Base-by-base conservation (phyloP, 2,797 vertebrate genomes). In the Rhinophrynus dorsalis region DNA sequence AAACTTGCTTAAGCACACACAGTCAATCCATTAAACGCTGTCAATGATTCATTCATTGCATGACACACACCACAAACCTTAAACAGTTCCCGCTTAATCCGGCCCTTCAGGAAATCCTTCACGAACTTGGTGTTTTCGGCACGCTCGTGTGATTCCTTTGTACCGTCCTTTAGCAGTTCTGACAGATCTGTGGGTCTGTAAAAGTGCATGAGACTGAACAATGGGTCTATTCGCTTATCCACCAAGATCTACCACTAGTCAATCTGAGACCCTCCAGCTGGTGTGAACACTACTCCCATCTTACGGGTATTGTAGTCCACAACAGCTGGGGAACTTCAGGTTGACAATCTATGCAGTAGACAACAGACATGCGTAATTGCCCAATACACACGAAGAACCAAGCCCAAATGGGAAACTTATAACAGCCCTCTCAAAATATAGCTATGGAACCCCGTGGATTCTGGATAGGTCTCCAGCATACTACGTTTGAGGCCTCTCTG, bases 91-190 rank as follows among this genome's bases (percentile, higher is more conserved):
- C 88, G 91, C 70, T 86, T 89, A 76, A 99, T 98, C 38, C 85
- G 91, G 11, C 97, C 97, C 75, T 84, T 93, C 63, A 99, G 90
- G 79, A 98, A 99, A 73, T 98, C 95, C 82, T 97, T 98, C 71
- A 99, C 97, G 75, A 99, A 99, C 78, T 92, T 91, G 0, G 94
- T 94, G 82, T 95, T 98, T 82, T 98, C 95, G 0, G 97, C 97
- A 60, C 88, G 92, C 76, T 96, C 93, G 0, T 99, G 97, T 18
- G 96, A 92, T 29, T 96, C 94, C 77, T 96, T 98, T 1, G 97
- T 99, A 20, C 96, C 96, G 62, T 93, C 94, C 71, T 95, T 95
- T 73, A 99, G 85, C 84, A 98, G 81, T 83, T 99, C 96, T 0
- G 95, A 99, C 8, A 99, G 89, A 79, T 99, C 97, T 0, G 88